Percentiles rank a stretch among this genome's conserved stretches.
Evolutionary conservation across 2,888 invertebrate genomes (phyloP).

Genomic region (Tetanocera ferruginea): DNA sequence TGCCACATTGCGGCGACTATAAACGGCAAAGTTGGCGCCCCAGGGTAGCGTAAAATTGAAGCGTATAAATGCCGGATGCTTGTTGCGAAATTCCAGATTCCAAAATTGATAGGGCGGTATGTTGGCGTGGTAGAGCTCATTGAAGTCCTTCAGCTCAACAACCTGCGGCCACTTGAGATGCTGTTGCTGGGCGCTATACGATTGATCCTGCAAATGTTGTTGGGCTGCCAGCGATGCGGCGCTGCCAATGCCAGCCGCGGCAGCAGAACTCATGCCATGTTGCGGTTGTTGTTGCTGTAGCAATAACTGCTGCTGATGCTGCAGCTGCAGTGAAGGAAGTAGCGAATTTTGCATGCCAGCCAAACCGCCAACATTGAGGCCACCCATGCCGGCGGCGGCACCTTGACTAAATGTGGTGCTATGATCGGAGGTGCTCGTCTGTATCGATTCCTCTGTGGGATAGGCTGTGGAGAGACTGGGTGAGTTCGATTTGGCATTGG

Average conservation of each 20-base stretch:
- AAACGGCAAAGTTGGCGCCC: constrained; percentile 95
- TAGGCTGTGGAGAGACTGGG: constrained; percentile 71
- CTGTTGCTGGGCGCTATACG: constrained; percentile 73
- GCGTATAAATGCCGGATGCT: constrained; percentile 89
- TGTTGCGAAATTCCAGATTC: constrained; percentile 93
- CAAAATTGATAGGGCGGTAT: constrained; percentile 93
- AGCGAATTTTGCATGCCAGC: constrained; percentile 53
- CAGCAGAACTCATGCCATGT: constrained; percentile 47
- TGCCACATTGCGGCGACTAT: constrained; percentile 93
- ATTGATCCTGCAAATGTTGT: constrained; percentile 69
- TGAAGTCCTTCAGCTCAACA: constrained; percentile 86
- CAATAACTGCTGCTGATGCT: constrained; percentile 73
- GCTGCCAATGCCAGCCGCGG: constrained; percentile 42
- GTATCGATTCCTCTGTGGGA: constrained; percentile 83
- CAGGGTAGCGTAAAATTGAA: constrained; percentile 92
- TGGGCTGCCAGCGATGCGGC: constrained; percentile 57
- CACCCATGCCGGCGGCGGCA: constrained; percentile 38
- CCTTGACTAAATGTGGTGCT: constrained; percentile 71
- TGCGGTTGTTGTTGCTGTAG: constrained; percentile 72
- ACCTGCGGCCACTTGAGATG: constrained; percentile 82
- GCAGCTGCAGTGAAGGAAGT: constrained; percentile 66
- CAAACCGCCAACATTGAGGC: constrained; percentile 43
- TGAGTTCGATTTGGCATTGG: constrained; percentile 56
- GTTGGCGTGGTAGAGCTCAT: constrained; percentile 85
- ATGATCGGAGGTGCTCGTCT: constrained; percentile 79